Conservation (phyloP, 2,797 vertebrate genomes). For the Pseudochirops corinnae region DNA sequence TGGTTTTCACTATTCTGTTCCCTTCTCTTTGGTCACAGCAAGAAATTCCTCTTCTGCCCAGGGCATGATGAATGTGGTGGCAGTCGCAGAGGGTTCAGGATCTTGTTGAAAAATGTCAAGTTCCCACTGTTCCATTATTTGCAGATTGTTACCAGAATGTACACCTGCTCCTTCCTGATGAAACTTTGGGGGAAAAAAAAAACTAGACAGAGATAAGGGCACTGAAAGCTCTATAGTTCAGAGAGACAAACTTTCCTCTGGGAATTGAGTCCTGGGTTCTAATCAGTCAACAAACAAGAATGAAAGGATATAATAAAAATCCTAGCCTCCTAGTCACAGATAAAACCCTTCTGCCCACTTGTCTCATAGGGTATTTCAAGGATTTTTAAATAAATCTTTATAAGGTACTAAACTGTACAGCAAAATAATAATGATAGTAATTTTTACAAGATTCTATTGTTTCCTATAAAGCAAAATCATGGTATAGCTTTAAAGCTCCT, state of each 20-base stretch:
- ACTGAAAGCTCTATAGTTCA: neutral
- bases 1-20: constrained; percentile 15
- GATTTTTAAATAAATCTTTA: constrained; percentile 11
- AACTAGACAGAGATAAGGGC: neutral
- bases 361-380: neutral
- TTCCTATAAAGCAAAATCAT: neutral
- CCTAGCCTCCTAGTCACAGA: neutral
- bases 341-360: neutral
- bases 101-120: constrained; percentile 59
- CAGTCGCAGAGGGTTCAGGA: neutral
- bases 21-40: constrained; percentile 27
- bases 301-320: neutral
- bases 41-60: constrained; percentile 41
- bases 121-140: neutral
- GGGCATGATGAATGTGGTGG: neutral
- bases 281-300: neutral
- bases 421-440: neutral
- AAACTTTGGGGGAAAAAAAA: neutral
- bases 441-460: constrained; percentile 27
- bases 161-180: neutral
- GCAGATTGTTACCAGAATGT: neutral
- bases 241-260: neutral
- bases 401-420: neutral
- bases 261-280: neutral
- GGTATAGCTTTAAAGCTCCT: neutral